Evolutionary conservation across 2,113 vertebrate genomes (phyloP), one percentile per base, ranked within the genome.

Genomic region (Menura novaehollandiae): DNA sequence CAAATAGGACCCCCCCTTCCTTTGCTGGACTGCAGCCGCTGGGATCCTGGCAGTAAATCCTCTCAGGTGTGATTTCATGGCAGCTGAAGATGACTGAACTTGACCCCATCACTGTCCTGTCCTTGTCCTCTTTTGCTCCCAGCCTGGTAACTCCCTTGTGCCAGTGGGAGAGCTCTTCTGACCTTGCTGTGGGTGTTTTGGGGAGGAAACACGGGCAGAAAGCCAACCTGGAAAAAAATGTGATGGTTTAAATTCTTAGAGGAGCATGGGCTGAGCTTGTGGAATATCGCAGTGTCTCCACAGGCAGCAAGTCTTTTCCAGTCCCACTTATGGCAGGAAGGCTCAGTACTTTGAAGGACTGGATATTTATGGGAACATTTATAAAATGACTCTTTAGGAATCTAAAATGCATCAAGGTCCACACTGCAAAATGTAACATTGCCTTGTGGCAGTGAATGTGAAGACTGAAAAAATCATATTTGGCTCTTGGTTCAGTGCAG

Each of bases 61-160:
- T 64, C 72, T 84, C 93, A 92, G 94, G 93, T 97, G 91, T 67
- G 69, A 95, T 55, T 46, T 84, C 30, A 11, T 47, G 73, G 80
- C 89, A 91, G 60, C 86, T 91, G 86, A 67, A 74, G 59, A 86
- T 55, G 62, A 35, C 82, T 44, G 66, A 82, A 72, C 43, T 49
- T 88, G 69, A 74, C 81, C 22, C 17, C 59, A 35, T 60, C 46
- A 11, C 37, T 2, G 4, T 67, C 44, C 39, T 13, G 14, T 39
- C 79, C 79, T 93, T 78, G 72, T 62, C 75, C 79, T 86, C 39
- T 56, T 78, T 55, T 66, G 51, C 63, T 84, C 35, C 35, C 43
- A 43, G 63, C 20, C 47, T 77, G 37, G 20, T 51, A 60, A 68
- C 24, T 88, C 58, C 24, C 37, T 76, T 59, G 76, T 74, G 75